phyloP scores from a whole-genome alignment of 2,113 vertebrate species.

The Charina bottae region DNA sequence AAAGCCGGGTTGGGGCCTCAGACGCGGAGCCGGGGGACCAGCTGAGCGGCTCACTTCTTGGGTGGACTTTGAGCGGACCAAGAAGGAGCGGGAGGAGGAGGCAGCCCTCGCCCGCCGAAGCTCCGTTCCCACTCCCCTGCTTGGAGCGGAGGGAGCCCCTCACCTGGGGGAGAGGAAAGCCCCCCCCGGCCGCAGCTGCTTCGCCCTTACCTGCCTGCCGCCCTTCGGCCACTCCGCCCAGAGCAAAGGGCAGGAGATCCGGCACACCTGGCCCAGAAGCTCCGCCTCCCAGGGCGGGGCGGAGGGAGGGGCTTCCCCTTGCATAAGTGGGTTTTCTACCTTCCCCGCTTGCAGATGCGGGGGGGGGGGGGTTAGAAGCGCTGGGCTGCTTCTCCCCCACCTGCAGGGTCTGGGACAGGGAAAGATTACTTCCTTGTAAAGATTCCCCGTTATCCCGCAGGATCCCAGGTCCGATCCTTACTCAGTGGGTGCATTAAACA shows the following conservation, averaged over 20 bases:
- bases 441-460: too few relatives aligned
- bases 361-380: too few relatives aligned
- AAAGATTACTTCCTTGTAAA: too few relatives aligned
- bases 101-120: not conserved
- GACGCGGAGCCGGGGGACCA: not conserved
- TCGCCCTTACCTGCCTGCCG: not conserved
- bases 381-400: too few relatives aligned
- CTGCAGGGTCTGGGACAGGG: too few relatives aligned
- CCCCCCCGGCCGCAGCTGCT: not conserved
- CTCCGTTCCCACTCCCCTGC: not conserved
- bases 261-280: conserved; percentile 22
- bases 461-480: not conserved
- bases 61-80: not conserved
- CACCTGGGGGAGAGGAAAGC: not conserved
- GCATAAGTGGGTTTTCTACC: not conserved
- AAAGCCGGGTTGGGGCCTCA: not conserved
- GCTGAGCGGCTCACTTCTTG: not conserved
- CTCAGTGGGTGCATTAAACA: not conserved
- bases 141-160: not conserved
- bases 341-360: too few relatives aligned
- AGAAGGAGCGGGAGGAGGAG: not conserved
- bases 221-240: conserved; percentile 25
- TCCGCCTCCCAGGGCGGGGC: not conserved
- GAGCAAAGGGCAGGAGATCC: conserved; percentile 26
- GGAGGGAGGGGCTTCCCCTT: not conserved